These are phyloP conservation scores for Pseudopipra pipra DNA, from an alignment of 2,113 vertebrate genomes.

Conservation along the genomic window DNA sequence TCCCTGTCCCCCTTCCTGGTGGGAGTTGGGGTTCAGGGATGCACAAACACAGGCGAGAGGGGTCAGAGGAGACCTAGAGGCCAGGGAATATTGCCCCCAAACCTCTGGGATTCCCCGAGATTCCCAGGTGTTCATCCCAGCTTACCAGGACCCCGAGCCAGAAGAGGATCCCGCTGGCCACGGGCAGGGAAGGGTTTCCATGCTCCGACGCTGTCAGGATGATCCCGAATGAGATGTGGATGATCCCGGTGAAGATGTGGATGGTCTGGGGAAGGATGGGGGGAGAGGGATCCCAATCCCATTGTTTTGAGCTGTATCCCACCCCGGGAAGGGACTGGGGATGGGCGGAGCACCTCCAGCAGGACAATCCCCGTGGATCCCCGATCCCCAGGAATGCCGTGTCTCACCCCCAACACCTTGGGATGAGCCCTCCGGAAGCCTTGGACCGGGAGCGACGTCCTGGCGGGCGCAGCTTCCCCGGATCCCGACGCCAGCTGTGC, in stretches of 20 bases:
- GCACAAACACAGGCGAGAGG: accelerated
- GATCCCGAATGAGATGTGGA: slow-evolving; percentile 33
- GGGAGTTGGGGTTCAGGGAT: accelerated
- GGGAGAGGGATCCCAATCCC: background rate
- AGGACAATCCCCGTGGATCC: background rate
- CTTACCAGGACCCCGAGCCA: slow-evolving; percentile 58
- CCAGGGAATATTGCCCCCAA: accelerated
- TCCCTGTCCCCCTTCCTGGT: accelerated
- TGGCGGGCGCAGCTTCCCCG: accelerated
- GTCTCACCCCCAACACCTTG: slow-evolving; percentile 54
- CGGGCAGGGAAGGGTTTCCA: background rate
- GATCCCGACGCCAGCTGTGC: background rate
- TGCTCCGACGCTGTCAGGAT: background rate
- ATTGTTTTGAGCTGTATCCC: accelerated
- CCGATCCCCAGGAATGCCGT: accelerated
- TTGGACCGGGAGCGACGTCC: background rate
- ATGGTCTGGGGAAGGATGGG: slow-evolving; percentile 6
- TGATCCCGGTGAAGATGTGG: slow-evolving; percentile 22
- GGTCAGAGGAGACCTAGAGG: background rate
- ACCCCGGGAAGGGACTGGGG: background rate
- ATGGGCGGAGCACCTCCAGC: background rate
- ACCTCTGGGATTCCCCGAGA: background rate
- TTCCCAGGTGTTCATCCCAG: background rate
- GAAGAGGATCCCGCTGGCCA: slow-evolving; percentile 47
- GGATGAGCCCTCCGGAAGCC: slow-evolving; percentile 14